These are phyloP conservation scores for Heliconius hortense DNA, from an alignment of 2,888 invertebrate genomes.

Conservation along the genomic window DNA sequence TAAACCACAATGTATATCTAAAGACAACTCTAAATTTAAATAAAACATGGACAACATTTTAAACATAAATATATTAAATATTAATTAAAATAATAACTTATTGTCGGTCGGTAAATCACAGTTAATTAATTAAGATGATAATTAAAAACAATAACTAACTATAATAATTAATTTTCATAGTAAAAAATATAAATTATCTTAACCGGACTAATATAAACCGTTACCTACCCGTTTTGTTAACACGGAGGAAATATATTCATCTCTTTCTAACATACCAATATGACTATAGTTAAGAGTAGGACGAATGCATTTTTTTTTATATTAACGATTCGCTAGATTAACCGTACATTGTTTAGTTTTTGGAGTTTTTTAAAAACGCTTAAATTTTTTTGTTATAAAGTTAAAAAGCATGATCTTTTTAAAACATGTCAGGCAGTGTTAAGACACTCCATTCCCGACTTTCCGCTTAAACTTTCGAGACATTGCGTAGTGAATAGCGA, in stretches of 20 bases:
- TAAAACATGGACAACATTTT: not conserved
- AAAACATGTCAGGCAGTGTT: no score
- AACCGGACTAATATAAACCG: slow-evolving; percentile 1
- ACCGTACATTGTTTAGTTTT: not conserved
- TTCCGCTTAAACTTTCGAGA: not conserved
- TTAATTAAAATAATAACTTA: slow-evolving; percentile 5
- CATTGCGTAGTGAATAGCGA: not conserved
- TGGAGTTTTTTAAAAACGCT: not conserved
- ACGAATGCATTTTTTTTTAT: slow-evolving; percentile 11
- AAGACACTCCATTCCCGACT: no score
- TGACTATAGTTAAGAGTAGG: slow-evolving; percentile 13
- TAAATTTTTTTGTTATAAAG: no score
- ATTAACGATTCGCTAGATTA: not conserved
- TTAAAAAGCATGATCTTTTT: no score
- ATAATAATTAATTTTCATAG: not conserved
- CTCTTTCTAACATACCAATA: slow-evolving; percentile 7
- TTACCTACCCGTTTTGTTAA: not conserved
- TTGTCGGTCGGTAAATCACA: slow-evolving; percentile 22
- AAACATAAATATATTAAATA: not conserved
- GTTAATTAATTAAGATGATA: not conserved
- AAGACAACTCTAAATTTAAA: not conserved
- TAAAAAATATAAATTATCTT: slow-evolving; percentile 9
- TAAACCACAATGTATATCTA: no score
- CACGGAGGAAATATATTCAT: slow-evolving; percentile 1
- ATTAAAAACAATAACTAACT: not conserved